Evolutionary conservation across 2,797 vertebrate genomes (phyloP).

Genomic region (Paramormyrops hopkinsi): DNA sequence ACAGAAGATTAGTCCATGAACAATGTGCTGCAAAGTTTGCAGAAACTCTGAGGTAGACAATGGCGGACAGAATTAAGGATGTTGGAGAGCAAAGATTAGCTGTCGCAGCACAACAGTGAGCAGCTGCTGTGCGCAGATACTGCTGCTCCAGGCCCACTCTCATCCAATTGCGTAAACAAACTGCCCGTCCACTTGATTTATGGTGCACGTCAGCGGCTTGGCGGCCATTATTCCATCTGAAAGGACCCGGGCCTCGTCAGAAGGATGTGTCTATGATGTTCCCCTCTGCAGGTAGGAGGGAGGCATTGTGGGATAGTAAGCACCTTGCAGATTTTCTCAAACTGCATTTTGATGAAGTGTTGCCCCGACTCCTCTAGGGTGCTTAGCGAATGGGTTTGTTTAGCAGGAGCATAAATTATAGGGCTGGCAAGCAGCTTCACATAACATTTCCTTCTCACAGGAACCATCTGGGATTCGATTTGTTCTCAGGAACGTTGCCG

Average conservation of each 20-base stretch:
- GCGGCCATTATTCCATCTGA: constrained; percentile 57
- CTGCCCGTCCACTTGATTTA: constrained; percentile 62
- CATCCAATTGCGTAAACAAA: constrained; percentile 61
- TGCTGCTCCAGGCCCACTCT: constrained; percentile 54
- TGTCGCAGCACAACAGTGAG: constrained; percentile 38
- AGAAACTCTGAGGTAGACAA: constrained; percentile 50
- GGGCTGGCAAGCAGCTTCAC: constrained; percentile 35
- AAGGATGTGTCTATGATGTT: constrained; percentile 48
- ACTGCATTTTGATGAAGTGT: constrained; percentile 38
- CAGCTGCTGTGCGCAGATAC: constrained; percentile 67
- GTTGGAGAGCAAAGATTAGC: constrained; percentile 58
- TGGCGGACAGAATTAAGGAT: constrained; percentile 46
- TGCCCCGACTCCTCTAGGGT: constrained; percentile 20
- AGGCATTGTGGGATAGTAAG: constrained; percentile 41
- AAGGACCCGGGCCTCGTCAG: constrained; percentile 46
- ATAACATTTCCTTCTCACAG: constrained; percentile 49
- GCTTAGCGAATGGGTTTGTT: constrained; percentile 38
- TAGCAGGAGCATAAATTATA: constrained; percentile 48
- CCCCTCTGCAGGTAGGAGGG: constrained; percentile 47
- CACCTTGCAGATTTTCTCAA: constrained; percentile 5
- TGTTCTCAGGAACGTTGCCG: constrained; percentile 25
- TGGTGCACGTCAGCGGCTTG: constrained; percentile 53
- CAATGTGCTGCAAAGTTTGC: constrained; percentile 39
- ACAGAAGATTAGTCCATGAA: not conserved
- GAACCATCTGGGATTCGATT: constrained; percentile 54